Conservation (phyloP, 2,888 invertebrate species). For the Ornithoptera alexandrae region DNA sequence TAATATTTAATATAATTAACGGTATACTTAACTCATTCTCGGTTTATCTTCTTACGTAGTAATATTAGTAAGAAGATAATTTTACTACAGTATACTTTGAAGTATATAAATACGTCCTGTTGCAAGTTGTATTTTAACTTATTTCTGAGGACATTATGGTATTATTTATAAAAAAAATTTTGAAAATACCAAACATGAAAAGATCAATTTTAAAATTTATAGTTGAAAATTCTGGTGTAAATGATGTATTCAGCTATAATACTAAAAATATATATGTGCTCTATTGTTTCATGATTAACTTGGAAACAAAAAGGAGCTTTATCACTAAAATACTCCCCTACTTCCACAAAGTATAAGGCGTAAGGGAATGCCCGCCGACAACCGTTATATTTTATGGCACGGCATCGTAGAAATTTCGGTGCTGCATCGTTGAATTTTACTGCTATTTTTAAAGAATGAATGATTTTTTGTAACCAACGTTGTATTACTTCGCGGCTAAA, state of each 20-base stretch:
- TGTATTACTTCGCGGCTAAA: background rate
- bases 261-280: background rate
- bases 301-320: conserved; percentile 1
- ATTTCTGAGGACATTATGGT: too few species aligned
- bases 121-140: too few species aligned
- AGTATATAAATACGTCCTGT: too few species aligned
- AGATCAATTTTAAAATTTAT: background rate
- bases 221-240: background rate
- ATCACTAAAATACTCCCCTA: conserved; percentile 6
- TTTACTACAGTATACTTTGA: background rate
- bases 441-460: conserved; percentile 14
- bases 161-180: too few species aligned
- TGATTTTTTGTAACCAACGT: conserved; percentile 12
- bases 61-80: too few species aligned
- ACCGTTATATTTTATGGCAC: conserved; percentile 18
- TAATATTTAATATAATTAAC: background rate
- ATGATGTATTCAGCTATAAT: background rate
- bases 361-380: conserved; percentile 16
- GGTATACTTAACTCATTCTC: background rate
- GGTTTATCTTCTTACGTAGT: background rate
- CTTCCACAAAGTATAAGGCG: conserved; percentile 1
- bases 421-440: conserved; percentile 17
- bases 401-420: conserved; percentile 19
- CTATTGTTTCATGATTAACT: background rate
- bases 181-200: too few species aligned